phyloP scores from a whole-genome alignment of 2,113 vertebrate genomes.

The Phyllopteryx taeniolatus region DNA sequence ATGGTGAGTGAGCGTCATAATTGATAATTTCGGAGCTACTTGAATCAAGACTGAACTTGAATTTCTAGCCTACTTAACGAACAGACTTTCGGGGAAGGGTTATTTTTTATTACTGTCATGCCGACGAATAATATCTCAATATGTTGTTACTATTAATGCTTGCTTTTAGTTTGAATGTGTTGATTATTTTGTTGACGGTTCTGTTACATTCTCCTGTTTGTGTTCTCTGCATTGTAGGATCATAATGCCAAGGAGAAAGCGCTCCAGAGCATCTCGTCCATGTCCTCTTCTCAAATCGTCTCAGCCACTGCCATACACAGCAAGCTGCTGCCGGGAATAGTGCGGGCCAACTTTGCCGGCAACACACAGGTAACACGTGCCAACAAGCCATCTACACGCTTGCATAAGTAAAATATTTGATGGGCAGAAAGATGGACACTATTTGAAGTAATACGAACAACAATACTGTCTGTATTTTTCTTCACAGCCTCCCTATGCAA shows the following conservation, averaged over 20 bases:
- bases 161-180: neutral
- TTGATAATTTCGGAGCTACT: neutral
- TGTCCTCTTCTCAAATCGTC: conserved; percentile 99
- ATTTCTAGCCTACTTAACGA: neutral
- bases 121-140: neutral
- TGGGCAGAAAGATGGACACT: neutral
- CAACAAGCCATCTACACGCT: conserved; percentile 11
- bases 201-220: neutral
- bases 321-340: conserved; percentile 94
- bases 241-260: conserved; percentile 97
- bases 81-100: neutral
- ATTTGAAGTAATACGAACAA: neutral
- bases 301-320: conserved; percentile 97
- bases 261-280: conserved; percentile 96
- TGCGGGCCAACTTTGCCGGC: conserved; percentile 87
- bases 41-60: neutral
- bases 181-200: neutral
- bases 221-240: conserved; percentile 82
- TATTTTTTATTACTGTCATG: neutral
- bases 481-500: neutral
- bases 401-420: neutral
- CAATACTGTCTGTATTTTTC: neutral
- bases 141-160: neutral
- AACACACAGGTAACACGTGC: conserved; percentile 81
- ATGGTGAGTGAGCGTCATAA: neutral